Percentiles rank a stretch among this genome's conserved stretches.
These are phyloP conservation scores for Athetis lepigone DNA, from an alignment of 2,888 invertebrate genomes.

Conservation along the genomic window DNA sequence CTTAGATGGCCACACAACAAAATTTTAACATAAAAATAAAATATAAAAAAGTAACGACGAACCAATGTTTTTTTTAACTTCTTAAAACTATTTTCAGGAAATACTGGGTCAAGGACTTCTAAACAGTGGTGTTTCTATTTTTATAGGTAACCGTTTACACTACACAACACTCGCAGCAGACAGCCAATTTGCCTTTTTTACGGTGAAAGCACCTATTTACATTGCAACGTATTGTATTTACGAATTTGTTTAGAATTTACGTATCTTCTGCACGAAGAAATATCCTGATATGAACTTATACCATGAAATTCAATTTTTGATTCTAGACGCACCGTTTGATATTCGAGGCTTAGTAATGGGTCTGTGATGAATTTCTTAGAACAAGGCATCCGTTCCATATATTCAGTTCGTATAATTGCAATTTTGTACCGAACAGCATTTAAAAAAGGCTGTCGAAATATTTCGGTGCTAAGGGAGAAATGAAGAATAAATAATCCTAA, in stretches of 20 bases:
- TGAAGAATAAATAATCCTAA: no score
- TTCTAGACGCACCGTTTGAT: no score
- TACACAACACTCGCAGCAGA: conserved; percentile 6
- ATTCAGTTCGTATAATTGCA: no score
- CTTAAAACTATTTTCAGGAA: conserved; percentile 19
- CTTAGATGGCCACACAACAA: conserved; percentile 8
- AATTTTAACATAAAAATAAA: conserved; percentile 32
- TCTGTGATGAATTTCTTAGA: no score
- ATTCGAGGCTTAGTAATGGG: no score
- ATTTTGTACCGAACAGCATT: no score
- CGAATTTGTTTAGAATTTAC: neutral
- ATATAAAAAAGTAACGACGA: neutral
- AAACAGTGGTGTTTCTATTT: conserved; percentile 20
- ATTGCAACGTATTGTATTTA: neutral
- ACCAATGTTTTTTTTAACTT: neutral
- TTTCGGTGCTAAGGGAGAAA: no score
- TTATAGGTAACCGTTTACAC: conserved; percentile 8
- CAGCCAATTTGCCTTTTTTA: conserved; percentile 24
- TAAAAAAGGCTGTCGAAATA: no score
- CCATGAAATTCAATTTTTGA: no score
- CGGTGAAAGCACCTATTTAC: conserved; percentile 22
- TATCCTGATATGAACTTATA: no score
- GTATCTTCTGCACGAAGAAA: no score
- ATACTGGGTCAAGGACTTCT: conserved; percentile 37
- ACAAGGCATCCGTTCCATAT: no score